Conservation (phyloP, 2,888 invertebrate species). For the Folsomia candida region DNA sequence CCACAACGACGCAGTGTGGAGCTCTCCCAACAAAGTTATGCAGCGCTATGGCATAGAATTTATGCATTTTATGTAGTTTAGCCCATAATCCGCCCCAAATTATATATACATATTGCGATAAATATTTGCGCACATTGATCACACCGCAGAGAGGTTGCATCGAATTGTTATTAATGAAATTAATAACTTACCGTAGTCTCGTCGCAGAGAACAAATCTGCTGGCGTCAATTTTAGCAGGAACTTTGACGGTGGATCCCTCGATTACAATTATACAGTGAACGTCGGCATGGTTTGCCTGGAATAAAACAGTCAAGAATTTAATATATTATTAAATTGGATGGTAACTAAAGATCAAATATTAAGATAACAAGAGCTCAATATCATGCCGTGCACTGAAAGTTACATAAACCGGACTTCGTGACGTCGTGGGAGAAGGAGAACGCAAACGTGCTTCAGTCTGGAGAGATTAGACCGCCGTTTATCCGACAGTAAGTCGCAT, state of each 20-base stretch:
- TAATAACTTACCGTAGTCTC: constrained; percentile 78
- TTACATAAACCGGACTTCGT: too few relatives aligned
- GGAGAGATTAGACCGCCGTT: background rate
- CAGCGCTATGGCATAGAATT: too few relatives aligned
- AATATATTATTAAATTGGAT: too few relatives aligned
- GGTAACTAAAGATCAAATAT: background rate
- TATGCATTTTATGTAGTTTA: too few relatives aligned
- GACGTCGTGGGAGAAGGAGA: background rate
- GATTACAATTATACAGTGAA: constrained; percentile 85
- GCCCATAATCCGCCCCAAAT: too few relatives aligned
- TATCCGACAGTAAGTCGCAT: background rate
- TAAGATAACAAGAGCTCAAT: background rate
- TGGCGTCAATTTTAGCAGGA: constrained; percentile 78
- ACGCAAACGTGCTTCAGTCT: background rate
- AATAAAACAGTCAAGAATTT: constrained; percentile 10
- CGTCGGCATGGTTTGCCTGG: constrained; percentile 77
- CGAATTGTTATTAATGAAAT: too few relatives aligned
- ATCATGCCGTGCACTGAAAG: too few relatives aligned
- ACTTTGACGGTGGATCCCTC: constrained; percentile 86
- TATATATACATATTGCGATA: too few relatives aligned
- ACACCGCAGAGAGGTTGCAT: too few relatives aligned
- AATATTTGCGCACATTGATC: too few relatives aligned
- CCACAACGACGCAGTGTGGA: too few relatives aligned
- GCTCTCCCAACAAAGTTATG: too few relatives aligned
- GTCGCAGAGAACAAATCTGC: constrained; percentile 80